Evolutionary conservation across 1,140 invertebrate species (phyloP), one percentile per base, ranked within the genome.

Genomic region (Megalonaias nervosa): DNA sequence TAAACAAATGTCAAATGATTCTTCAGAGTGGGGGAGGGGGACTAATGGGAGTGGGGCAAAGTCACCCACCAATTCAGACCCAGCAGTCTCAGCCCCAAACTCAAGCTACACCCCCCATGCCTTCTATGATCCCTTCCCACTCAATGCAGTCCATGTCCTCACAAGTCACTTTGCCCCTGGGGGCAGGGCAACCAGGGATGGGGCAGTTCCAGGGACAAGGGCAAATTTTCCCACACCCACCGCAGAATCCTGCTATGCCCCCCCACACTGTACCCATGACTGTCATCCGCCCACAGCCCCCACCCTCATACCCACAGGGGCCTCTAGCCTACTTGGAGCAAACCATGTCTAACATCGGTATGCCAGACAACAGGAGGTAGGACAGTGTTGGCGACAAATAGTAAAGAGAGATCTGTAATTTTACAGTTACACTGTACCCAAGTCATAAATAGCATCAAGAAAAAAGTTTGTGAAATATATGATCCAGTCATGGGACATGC

Each of bases 291-390:
- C 71, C 62, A 26, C 76, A 78, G 38, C 56, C 76, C 57, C 76
- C 76, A 57, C 71, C 76, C 58, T 78, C 76, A 13, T 78, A 78
- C 55, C 71, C 76, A 68, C 76, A 78, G 58, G 76, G 76, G 16
- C 76, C 76, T 57, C 26, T 78, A 68, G 76, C 76, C 14, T 78
- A 73, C 31, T 58, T 78, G 0, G 76, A 78, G 58, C 76, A 78
- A 64, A 78, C 76, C 6, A 78, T 71, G 14, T 78, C 76, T 48
- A 78, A 78, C 59, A 78, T 78, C 23, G 76, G 78, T 14, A 57
- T 80, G 48, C 73, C 78, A n/a, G 72, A 72, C 55, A 80, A 48
- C 38, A 48, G 38, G 9, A 48, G 38, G 38, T 48, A 48, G 38
- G 6, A 48, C 38, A 11, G 38, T 48, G 6, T 48, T 48, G 38